Conservation (phyloP, 2,113 vertebrate genomes). For the Rhegmatorhina hoffmannsi region DNA sequence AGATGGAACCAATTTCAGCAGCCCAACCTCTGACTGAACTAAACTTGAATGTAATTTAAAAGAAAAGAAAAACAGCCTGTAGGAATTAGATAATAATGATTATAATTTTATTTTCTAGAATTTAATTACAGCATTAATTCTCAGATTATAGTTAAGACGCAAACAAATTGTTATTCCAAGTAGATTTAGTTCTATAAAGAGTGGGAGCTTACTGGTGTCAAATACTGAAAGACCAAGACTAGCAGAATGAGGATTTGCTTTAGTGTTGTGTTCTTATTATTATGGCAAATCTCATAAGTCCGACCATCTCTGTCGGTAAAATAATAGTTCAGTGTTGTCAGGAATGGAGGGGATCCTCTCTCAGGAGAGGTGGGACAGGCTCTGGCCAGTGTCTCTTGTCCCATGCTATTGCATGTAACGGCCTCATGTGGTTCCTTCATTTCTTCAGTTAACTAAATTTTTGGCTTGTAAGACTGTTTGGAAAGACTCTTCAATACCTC, state of each 20-base stretch:
- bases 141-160: background rate
- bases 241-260: background rate
- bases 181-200: background rate
- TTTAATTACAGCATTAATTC: background rate
- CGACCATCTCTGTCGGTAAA: background rate
- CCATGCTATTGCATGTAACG: background rate
- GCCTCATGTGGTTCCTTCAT: background rate
- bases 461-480: background rate
- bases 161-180: background rate
- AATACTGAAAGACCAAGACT: background rate
- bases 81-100: background rate
- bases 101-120: background rate
- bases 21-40: background rate
- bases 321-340: background rate
- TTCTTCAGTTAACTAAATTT: background rate
- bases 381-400: background rate
- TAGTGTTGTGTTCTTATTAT: background rate
- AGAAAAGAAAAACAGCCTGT: background rate
- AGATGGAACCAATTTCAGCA: constrained; percentile 8
- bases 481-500: background rate
- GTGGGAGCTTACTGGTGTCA: background rate
- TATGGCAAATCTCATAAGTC: background rate
- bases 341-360: background rate
- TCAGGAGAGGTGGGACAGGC: background rate
- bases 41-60: background rate